These are phyloP conservation scores for Drosophila lowei DNA, from an alignment of 1,140 invertebrate species.

Conservation along the genomic window DNA sequence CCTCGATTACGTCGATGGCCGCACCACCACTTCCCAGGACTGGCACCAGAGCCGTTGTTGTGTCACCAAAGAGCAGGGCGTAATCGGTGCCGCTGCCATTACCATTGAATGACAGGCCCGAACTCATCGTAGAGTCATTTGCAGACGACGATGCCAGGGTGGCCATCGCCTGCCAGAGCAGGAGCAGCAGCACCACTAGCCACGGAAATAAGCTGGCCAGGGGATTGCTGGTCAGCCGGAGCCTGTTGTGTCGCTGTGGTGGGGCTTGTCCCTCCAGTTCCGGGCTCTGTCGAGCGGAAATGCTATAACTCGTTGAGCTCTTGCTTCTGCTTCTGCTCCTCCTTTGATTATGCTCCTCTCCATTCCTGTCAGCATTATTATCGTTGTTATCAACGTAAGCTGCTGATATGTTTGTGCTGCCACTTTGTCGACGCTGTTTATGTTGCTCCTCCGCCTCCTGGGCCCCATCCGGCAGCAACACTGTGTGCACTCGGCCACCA, in stretches of 20 bases:
- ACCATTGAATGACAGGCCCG: conserved; percentile 2
- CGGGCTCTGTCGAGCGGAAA: conserved; percentile 40
- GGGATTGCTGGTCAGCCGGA: not conserved
- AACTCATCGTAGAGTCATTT: conserved; percentile 33
- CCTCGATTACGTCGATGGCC: conserved; percentile 18
- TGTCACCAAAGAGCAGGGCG: conserved; percentile 35
- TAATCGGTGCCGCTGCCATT: conserved; percentile 47
- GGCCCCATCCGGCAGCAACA: not conserved
- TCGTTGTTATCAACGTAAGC: conserved; percentile 54
- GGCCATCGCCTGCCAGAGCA: conserved; percentile 19
- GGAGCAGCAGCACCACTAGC: conserved; percentile 15
- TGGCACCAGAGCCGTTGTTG: conserved; percentile 15
- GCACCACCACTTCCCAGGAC: conserved; percentile 12
- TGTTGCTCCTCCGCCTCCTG: conserved; percentile 52
- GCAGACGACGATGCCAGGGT: conserved; percentile 19
- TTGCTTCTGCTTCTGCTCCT: conserved; percentile 2
- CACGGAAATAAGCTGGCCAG: conserved; percentile 6
- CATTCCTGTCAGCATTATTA: conserved; percentile 26
- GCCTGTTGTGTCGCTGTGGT: not conserved
- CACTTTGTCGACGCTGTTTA: conserved; percentile 56
- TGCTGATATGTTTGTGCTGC: conserved; percentile 69
- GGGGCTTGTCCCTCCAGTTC: not conserved
- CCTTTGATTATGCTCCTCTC: conserved; percentile 55
- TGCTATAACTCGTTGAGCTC: conserved; percentile 49
- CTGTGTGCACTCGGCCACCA: conserved; percentile 2